phyloP scores from a whole-genome alignment of 2,797 vertebrate genomes.

The Sorex maritimensis region DNA sequence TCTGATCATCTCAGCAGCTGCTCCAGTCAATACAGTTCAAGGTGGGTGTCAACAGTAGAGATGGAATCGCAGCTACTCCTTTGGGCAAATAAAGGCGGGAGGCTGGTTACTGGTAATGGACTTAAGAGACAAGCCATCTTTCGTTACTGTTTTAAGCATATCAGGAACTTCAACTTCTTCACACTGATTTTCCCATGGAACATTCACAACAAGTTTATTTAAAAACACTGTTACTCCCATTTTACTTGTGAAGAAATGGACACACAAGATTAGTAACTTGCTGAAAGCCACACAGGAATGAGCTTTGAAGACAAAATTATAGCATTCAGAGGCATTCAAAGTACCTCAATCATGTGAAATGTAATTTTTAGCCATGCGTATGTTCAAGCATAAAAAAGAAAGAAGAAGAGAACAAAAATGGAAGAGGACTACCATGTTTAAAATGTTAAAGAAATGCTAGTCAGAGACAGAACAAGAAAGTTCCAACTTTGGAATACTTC shows the following conservation, averaged over 20 bases:
- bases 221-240: neutral
- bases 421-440: neutral
- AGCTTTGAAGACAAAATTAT: neutral
- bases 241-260: neutral
- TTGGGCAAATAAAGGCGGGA: neutral
- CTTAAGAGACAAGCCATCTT: neutral
- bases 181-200: neutral
- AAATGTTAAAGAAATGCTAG: neutral
- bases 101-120: neutral
- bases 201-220: neutral
- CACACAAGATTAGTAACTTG: neutral
- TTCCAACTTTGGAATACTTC: neutral
- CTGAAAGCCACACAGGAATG: neutral
- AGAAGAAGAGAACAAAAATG: neutral
- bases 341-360: neutral
- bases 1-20: neutral
- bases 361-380: too few species aligned
- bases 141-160: neutral
- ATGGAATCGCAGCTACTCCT: neutral
- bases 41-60: neutral
- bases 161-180: neutral
- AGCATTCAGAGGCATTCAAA: neutral
- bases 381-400: neutral
- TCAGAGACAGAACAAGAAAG: neutral
- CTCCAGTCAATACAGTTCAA: rapidly evolving